These are phyloP conservation scores for Eudorcas thomsonii DNA, from an alignment of 2,113 vertebrate genomes.

Conservation along the genomic window DNA sequence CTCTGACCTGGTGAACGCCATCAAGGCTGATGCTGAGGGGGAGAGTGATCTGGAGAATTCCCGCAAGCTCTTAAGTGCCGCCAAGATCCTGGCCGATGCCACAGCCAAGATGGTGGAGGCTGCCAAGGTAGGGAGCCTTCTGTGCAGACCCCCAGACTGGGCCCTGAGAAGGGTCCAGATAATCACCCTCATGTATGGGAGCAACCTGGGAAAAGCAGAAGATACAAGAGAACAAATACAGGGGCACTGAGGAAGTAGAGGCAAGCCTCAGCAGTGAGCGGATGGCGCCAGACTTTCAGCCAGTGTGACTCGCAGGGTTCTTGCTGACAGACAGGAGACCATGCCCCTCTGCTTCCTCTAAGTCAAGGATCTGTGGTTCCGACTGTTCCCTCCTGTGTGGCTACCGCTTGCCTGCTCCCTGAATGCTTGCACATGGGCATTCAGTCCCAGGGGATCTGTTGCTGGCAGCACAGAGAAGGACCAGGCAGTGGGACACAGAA, in stretches of 20 bases:
- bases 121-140: slow-evolving; percentile 87
- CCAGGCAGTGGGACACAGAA: background rate
- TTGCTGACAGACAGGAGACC: background rate
- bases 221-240: background rate
- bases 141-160: background rate
- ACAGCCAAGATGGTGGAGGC: slow-evolving; percentile 99
- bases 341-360: background rate
- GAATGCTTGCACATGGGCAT: background rate
- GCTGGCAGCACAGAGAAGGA: background rate
- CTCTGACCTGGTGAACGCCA: slow-evolving; percentile 96
- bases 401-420: background rate
- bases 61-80: slow-evolving; percentile 93
- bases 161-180: background rate
- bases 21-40: slow-evolving; percentile 96
- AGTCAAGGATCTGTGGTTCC: background rate
- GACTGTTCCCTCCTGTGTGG: background rate
- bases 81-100: slow-evolving; percentile 96
- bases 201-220: background rate
- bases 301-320: background rate
- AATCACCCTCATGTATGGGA: fast-evolving
- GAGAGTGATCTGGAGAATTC: slow-evolving; percentile 97
- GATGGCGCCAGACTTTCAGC: background rate
- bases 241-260: background rate
- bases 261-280: background rate
- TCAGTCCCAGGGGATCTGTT: background rate